phyloP scores from a whole-genome alignment of 2,888 invertebrate genomes.

The Catotricha subobsoleta region DNA sequence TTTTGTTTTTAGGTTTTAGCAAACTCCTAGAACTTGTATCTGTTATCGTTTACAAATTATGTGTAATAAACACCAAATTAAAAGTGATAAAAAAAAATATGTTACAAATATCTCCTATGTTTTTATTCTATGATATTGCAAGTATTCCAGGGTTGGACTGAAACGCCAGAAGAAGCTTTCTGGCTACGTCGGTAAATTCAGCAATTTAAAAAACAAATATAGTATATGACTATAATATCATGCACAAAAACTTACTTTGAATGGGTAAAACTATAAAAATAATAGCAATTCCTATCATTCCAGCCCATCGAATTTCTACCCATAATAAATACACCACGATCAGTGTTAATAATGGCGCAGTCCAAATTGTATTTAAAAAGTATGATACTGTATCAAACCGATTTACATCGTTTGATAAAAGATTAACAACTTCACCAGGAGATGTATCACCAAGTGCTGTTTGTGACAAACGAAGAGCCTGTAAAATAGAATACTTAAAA shows the following conservation, averaged over 20 bases:
- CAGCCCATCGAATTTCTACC: constrained; percentile 41
- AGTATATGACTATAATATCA: not conserved
- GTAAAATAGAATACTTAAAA: too few species aligned
- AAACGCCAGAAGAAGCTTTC: too few species aligned
- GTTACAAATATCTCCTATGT: too few species aligned
- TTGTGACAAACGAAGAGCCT: constrained; percentile 44
- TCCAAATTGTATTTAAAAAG: constrained; percentile 63
- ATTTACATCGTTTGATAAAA: constrained; percentile 74
- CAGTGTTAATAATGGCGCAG: constrained; percentile 47
- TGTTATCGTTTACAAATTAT: too few species aligned
- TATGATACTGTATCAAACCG: constrained; percentile 61
- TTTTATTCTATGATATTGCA: too few species aligned
- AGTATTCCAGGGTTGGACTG: too few species aligned
- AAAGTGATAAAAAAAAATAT: too few species aligned
- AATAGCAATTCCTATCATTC: constrained; percentile 50
- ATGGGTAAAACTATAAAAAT: constrained; percentile 57
- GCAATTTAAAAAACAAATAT: not conserved
- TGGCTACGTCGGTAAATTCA: too few species aligned
- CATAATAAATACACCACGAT: constrained; percentile 55
- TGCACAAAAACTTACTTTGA: constrained; percentile 38
- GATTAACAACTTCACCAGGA: constrained; percentile 71
- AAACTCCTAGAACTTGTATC: too few species aligned
- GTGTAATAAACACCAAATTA: too few species aligned
- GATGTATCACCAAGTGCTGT: constrained; percentile 64
- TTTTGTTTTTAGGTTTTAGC: too few species aligned